Evolutionary conservation across 2,888 invertebrate genomes (phyloP), one percentile per base, ranked within the genome.

Genomic region (Trissolcus brochymenae): DNA sequence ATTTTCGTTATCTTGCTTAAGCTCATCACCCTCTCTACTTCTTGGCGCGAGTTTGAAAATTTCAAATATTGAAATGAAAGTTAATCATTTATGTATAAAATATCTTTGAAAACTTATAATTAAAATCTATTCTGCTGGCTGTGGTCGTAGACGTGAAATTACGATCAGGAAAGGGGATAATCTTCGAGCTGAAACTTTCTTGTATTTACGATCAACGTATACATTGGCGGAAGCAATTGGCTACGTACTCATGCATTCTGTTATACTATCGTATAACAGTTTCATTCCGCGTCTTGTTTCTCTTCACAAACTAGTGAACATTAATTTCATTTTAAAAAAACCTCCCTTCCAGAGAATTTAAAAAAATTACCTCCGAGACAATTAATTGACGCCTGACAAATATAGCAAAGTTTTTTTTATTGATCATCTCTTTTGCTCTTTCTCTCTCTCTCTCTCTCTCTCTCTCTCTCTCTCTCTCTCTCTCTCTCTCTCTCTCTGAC

Each of bases 71-170:
- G 61, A 66, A 73, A 66, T 56, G 66, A 49, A 73, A 73, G 66
- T 73, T 73, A 61, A 66, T 73, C 66, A 73, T 73, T 73, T 73
- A 60, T 73, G 66, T 73, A 66, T 61, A 73, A 73, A 73, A 73
- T 66, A 73, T 66, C 61, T 55, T 54, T 61, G 73, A 73, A 73
- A 73, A 73, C 73, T 73, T 66, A 66, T 66, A 73, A 73, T 73
- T 73, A 73, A 73, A 66, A 73, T 66, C 73, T 73, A 66, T 73
- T 73, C 73, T 66, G 61, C 56, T 55, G 72, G 66, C 66, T 61
- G 60, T 65, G 60, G 35, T 61, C 55, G 66, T 61, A 66, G 65
- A 66, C 72, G 65, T 66, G 72, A 66, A 73, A 65, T 73, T 73
- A 66, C 72, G 71, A 72, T 72, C 71, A 57, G 64, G 71, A 64